These are phyloP conservation scores for Chelonus formosanus DNA, from an alignment of 2,888 invertebrate species.

Conservation along the genomic window DNA sequence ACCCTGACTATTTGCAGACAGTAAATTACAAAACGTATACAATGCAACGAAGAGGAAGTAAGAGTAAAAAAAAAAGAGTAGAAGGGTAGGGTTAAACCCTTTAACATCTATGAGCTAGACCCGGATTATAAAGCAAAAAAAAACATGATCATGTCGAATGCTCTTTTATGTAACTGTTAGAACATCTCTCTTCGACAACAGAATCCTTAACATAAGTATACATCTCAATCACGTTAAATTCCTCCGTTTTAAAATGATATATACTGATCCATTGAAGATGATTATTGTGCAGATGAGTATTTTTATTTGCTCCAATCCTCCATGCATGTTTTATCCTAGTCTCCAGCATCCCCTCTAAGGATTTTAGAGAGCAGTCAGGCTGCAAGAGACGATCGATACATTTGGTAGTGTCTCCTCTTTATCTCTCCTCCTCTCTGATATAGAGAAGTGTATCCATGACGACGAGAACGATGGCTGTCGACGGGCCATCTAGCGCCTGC, in stretches of 20 bases:
- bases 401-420: conserved; percentile 8
- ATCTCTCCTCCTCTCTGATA: conserved; percentile 12
- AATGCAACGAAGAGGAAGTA: conserved; percentile 48
- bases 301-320: too few species aligned
- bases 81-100: conserved; percentile 49
- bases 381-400: conserved; percentile 20
- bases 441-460: conserved; percentile 53
- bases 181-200: conserved; percentile 10
- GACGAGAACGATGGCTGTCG: conserved; percentile 57
- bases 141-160: conserved; percentile 44
- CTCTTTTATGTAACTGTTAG: conserved; percentile 44
- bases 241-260: neutral
- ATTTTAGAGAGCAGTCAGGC: conserved; percentile 2
- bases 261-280: neutral
- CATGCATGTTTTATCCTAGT: too few species aligned
- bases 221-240: conserved; percentile 23
- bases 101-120: conserved; percentile 47
- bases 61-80: conserved; percentile 9
- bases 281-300: conserved; percentile 1
- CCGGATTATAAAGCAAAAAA: conserved; percentile 59
- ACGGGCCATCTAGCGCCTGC: conserved; percentile 50
- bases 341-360: neutral
- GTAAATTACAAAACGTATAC: conserved; percentile 61
- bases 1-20: conserved; percentile 64
- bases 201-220: conserved; percentile 11